Base-by-base conservation (phyloP, 2,113 vertebrate genomes). In the Charina bottae region DNA sequence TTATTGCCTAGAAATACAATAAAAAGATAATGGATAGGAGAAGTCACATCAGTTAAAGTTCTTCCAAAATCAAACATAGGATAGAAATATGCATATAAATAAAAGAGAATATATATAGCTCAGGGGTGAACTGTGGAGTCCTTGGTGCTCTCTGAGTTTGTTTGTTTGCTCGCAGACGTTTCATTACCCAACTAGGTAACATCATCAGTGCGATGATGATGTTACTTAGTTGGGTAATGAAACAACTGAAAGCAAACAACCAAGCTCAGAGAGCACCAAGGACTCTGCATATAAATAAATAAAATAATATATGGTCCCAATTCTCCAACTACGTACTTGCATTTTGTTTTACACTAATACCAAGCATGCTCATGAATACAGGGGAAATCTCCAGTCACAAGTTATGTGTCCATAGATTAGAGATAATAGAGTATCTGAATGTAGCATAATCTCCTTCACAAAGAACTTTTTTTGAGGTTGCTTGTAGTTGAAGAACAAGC, bases 1-100 rank as follows among this genome's bases (percentile, higher is more conserved):
- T 98, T 97, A 99, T 98, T 2, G 99, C 99, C 99, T 99, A 91
- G 8, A 95, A 3, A 87, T 62, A 94, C 21, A 11, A 91, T 0
- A 90, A 90, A 89, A 68, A 5, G 42, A 4, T 23, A 49, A 89
- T 42, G 10, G 33, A 88, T 15, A 78, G 33, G 88, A 90, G 4
- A 90, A 21, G 8, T 46, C 2, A 92, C 2, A 9, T 37, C 24
- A 37, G 62, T 21, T 23, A 28, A 62, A 33, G 89, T 49, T 19
- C 11, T 24, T 6, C 37, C 58, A 93, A 2, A 88, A 17, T 28
- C 60, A 58, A 58, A 58, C 5, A 58, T 58, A 58, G 19, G 56
- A 58, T 6, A 58, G 56, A 58, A 58, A 58, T 58, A 58, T 58
- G 56, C 56, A 58, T 58, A 58, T 58, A 58, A 58, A 58, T 58